These are phyloP conservation scores for Eubasilissa splendida DNA, from an alignment of 2,888 invertebrate genomes.

Conservation along the genomic window DNA sequence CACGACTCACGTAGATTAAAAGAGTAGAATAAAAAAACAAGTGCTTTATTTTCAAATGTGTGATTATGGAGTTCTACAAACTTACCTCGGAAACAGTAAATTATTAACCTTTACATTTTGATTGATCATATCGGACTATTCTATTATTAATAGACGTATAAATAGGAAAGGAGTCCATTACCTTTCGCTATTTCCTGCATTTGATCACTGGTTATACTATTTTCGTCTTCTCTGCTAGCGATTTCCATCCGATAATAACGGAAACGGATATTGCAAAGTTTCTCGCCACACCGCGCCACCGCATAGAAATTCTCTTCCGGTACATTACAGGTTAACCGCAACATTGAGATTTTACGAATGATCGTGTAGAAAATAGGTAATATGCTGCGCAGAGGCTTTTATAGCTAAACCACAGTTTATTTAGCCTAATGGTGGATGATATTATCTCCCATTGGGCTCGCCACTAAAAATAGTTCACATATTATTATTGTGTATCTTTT, in stretches of 20 bases:
- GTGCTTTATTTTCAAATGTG: no score
- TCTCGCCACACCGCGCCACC: conserved; percentile 29
- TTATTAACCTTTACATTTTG: no score
- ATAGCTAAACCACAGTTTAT: background rate
- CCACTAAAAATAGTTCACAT: no score
- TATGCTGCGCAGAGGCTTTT: background rate
- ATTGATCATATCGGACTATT: no score
- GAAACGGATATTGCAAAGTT: conserved; percentile 38
- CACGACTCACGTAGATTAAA: no score
- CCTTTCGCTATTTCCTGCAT: conserved; percentile 7
- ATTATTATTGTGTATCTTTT: no score
- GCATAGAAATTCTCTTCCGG: conserved; percentile 14
- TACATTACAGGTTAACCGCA: conserved; percentile 37
- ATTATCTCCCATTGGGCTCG: no score
- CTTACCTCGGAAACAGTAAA: no score
- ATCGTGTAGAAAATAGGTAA: background rate
- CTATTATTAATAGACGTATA: no score
- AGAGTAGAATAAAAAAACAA: no score
- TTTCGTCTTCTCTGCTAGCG: conserved; percentile 12
- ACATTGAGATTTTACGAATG: conserved; percentile 23
- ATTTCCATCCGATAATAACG: conserved; percentile 33
- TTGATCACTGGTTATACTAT: conserved; percentile 7
- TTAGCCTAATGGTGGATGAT: no score
- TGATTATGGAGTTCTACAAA: no score
- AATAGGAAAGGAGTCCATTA: background rate